A percentile compares a stretch with the other conserved stretches of the same genome.
Evolutionary conservation across 2,113 vertebrate species (phyloP).

Genomic region (Rhinolophus ferrumequinum): DNA sequence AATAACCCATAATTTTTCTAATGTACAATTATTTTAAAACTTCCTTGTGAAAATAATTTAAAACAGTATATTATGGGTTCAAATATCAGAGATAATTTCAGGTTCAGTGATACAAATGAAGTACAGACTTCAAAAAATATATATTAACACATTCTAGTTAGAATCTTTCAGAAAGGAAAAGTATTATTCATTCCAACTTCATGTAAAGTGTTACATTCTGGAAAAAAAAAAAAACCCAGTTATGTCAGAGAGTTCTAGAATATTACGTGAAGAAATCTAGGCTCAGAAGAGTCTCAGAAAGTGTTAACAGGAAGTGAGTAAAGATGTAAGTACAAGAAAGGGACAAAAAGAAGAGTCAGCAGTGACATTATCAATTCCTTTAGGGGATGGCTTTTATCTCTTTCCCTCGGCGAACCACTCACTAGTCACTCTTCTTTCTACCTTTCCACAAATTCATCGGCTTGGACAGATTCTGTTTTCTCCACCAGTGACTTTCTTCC

Average conservation of each 20-base stretch:
- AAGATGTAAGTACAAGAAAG: neutral
- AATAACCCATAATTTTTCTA: neutral
- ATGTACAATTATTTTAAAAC: neutral
- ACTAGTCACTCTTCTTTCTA: neutral
- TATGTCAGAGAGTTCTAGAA: neutral
- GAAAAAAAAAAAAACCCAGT: neutral
- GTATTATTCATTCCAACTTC: neutral
- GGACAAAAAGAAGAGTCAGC: neutral
- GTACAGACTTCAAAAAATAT: neutral
- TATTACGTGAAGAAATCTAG: neutral
- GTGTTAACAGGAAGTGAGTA: neutral
- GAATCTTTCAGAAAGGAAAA: slow-evolving; percentile 28
- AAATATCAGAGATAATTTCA: neutral
- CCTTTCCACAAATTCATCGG: neutral
- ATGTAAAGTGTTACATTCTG: neutral
- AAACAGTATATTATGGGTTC: neutral
- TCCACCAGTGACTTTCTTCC: neutral
- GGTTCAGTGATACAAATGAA: slow-evolving; percentile 2
- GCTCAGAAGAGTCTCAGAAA: neutral
- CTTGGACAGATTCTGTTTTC: neutral
- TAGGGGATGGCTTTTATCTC: neutral
- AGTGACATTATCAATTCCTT: neutral
- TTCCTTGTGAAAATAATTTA: slow-evolving; percentile 36
- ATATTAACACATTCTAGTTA: neutral
- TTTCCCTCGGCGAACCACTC: neutral